Evolutionary conservation across 2,888 invertebrate species (phyloP).

Genomic region (Mystacides longicornis): DNA sequence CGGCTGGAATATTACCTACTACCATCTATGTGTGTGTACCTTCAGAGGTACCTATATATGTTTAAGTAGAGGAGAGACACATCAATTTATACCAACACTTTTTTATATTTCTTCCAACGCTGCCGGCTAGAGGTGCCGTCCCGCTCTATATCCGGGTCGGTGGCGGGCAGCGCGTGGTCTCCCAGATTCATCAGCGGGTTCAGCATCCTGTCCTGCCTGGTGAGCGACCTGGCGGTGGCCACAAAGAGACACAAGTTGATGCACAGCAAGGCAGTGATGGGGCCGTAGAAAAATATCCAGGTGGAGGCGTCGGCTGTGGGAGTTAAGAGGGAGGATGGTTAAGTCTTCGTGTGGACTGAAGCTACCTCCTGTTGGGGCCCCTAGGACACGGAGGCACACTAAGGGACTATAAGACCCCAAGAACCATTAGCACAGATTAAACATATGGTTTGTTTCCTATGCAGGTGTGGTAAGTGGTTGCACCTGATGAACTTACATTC

Average conservation of each 20-base stretch:
- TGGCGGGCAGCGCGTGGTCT: not conserved
- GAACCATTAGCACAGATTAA: too few species aligned
- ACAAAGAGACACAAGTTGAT: slow-evolving; percentile 49
- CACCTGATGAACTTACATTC: slow-evolving; percentile 45
- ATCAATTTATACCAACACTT: not conserved
- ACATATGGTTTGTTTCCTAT: too few species aligned
- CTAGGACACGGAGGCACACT: too few species aligned
- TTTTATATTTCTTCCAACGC: slow-evolving; percentile 3
- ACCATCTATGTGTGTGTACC: not conserved
- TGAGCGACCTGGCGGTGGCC: slow-evolving; percentile 47
- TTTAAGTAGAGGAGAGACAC: not conserved
- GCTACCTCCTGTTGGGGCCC: too few species aligned
- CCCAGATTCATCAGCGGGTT: slow-evolving; percentile 11
- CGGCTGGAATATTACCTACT: too few species aligned
- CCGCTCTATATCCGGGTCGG: not conserved
- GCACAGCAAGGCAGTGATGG: slow-evolving; percentile 48
- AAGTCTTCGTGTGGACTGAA: too few species aligned
- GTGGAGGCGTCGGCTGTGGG: slow-evolving; percentile 53
- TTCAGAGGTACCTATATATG: not conserved
- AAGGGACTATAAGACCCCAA: too few species aligned
- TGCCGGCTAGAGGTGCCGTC: not conserved
- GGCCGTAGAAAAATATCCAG: slow-evolving; percentile 56
- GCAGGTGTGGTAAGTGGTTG: too few species aligned
- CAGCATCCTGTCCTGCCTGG: slow-evolving; percentile 22
- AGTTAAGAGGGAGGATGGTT: too few species aligned